These are phyloP conservation scores for Mesoligia furuncula DNA, from an alignment of 2,888 invertebrate species.

Conservation along the genomic window DNA sequence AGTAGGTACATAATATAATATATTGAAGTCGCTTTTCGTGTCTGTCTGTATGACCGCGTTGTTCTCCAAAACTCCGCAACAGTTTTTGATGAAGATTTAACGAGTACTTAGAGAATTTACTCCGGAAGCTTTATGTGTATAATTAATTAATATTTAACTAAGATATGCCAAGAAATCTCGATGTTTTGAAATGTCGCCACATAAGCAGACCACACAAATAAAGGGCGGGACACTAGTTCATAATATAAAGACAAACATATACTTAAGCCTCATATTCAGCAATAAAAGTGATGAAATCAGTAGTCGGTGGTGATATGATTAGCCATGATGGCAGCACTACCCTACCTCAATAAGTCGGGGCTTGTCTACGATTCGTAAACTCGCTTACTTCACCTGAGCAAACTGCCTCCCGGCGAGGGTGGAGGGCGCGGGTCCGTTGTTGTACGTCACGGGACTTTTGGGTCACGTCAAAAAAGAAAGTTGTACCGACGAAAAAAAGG, in stretches of 20 bases:
- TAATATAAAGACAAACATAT: background rate
- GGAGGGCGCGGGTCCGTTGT: slow-evolving; percentile 68
- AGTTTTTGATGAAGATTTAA: background rate
- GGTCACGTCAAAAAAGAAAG: background rate
- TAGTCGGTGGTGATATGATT: slow-evolving; percentile 67
- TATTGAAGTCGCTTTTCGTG: too few relatives aligned
- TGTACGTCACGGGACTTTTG: slow-evolving; percentile 51
- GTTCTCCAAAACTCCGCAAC: background rate
- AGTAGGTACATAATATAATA: too few relatives aligned
- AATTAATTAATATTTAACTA: background rate
- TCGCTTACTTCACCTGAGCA: slow-evolving; percentile 83
- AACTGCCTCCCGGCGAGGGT: slow-evolving; percentile 78
- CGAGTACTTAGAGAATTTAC: background rate
- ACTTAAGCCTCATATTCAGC: background rate
- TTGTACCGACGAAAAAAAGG: background rate
- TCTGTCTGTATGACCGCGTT: too few relatives aligned
- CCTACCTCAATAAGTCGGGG: slow-evolving; percentile 85
- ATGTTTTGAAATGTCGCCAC: background rate
- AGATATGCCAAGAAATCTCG: background rate
- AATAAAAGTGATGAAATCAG: slow-evolving; percentile 52
- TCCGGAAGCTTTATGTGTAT: too few relatives aligned
- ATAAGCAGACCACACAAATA: background rate
- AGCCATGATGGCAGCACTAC: slow-evolving; percentile 69
- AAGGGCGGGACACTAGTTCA: background rate
- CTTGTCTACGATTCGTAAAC: slow-evolving; percentile 80